These are phyloP conservation scores for Diplolepis rosae DNA, from an alignment of 2,888 invertebrate genomes.

Conservation along the genomic window DNA sequence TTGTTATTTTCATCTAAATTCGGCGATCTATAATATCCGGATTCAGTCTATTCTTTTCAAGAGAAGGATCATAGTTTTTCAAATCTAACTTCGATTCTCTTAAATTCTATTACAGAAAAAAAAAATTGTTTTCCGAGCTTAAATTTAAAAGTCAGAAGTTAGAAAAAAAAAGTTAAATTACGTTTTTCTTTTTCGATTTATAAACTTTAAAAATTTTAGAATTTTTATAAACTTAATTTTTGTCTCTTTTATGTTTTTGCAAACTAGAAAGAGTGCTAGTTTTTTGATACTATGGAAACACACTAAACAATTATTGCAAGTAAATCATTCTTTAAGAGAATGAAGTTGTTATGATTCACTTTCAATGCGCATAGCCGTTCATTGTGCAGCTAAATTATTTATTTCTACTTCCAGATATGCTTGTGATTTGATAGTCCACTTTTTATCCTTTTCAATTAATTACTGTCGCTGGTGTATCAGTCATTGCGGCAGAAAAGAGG, in stretches of 20 bases:
- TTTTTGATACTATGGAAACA: no score
- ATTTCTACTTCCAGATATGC: slow-evolving; percentile 7
- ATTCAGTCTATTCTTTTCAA: not conserved
- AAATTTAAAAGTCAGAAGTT: not conserved
- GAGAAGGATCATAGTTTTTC: not conserved
- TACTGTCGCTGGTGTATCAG: not conserved
- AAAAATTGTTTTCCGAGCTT: not conserved
- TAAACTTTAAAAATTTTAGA: not conserved
- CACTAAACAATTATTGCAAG: no score
- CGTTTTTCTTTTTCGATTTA: no score
- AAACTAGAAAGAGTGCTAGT: not conserved
- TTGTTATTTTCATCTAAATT: not conserved
- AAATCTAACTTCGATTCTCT: not conserved
- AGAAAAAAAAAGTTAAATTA: not conserved
- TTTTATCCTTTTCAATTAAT: not conserved
- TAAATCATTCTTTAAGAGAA: not conserved
- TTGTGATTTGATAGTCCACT: not conserved
- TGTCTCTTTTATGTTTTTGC: no score
- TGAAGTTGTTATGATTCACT: not conserved
- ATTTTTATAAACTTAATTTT: not conserved
- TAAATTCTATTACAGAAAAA: not conserved
- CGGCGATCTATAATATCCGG: not conserved
- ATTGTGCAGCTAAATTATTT: not conserved
- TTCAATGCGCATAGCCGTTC: not conserved
- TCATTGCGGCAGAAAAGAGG: slow-evolving; percentile 32